Percentiles rank a stretch among this genome's conserved stretches.
Conservation (phyloP, 2,888 invertebrate species). For the Watsonalla binaria region DNA sequence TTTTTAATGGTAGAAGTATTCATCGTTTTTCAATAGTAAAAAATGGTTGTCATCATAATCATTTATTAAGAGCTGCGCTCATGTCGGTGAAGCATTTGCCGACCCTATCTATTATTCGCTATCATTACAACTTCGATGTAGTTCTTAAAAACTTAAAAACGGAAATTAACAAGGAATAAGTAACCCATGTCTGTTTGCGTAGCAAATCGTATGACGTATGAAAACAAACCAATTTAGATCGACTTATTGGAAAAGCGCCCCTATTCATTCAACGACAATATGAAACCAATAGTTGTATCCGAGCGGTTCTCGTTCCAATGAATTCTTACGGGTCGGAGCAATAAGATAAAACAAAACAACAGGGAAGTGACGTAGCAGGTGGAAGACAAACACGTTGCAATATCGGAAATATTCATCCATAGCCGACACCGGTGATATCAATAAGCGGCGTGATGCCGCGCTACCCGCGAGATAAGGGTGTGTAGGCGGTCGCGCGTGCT, state of each 20-base stretch:
- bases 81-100: too few relatives aligned
- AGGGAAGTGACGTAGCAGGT: conserved; percentile 42
- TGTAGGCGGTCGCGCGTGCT: conserved; percentile 41
- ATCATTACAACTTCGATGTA: too few relatives aligned
- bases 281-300: conserved; percentile 46
- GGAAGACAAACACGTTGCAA: conserved; percentile 64
- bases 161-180: too few relatives aligned
- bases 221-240: conserved; percentile 36
- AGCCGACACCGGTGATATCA: conserved; percentile 50
- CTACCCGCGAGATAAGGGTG: conserved; percentile 36
- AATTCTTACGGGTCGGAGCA: conserved; percentile 41
- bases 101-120: too few relatives aligned
- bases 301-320: conserved; percentile 37
- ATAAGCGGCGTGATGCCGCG: conserved; percentile 40
- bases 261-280: conserved; percentile 37
- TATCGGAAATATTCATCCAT: conserved; percentile 48
- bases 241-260: conserved; percentile 36
- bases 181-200: neutral
- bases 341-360: conserved; percentile 50
- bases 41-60: too few relatives aligned
- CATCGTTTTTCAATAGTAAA: too few relatives aligned
- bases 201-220: conserved; percentile 34
- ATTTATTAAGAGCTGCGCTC: too few relatives aligned
- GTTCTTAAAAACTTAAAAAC: too few relatives aligned
- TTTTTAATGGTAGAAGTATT: too few relatives aligned